Evolutionary conservation across 2,888 invertebrate species (phyloP), one percentile per base, ranked within the genome.

Genomic region (Gibbula magus): DNA sequence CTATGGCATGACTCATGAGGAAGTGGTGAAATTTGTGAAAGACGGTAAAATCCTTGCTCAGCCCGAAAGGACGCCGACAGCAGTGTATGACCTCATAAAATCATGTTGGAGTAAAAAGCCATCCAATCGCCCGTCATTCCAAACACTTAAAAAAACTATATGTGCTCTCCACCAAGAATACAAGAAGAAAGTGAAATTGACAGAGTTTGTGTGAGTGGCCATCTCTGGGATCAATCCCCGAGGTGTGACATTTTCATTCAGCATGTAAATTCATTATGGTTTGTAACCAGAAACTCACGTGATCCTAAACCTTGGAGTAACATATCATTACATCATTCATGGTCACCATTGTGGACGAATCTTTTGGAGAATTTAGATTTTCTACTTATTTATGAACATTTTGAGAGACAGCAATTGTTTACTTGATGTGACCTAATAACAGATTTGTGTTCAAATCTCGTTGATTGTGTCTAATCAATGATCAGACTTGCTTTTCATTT

Each of bases 1-100:
- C 92, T 98, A 97, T 93, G 98, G 98, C 5, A 96, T 98, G 96
- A 98, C 98, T 16, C 98, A 99, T 91, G 98, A 98, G 93, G 98
- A 99, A 94, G 98, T 99, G 51, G 97, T 98, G 18, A 96, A 96
- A 91, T 98, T 96, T 93, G 95, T 98, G 79, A 98, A 98, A 93
- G 98, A 97, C 87, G 98, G 98, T 16, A 96, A 97, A 93, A 96
- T 97, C 67, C 95, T 99, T 75, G 95, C 96, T 74, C 96, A 96
- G 91, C 98, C 98, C 0, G 98, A 98, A 85, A 96, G 97, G 91
- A 97, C 97, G 66, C 94, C 95, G 45, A 95, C 96, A 29, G 89
- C 91, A 84, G 95, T 97, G 51, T 98, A 98, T 93, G 96, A 97
- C 82, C 94, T 99, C 67, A 98, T 99, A 98, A 96, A 96, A 91